Percentiles rank a stretch among this genome's conserved stretches.
Evolutionary conservation across 2,888 invertebrate genomes (phyloP).

Genomic region (Leptura quadrifasciata): DNA sequence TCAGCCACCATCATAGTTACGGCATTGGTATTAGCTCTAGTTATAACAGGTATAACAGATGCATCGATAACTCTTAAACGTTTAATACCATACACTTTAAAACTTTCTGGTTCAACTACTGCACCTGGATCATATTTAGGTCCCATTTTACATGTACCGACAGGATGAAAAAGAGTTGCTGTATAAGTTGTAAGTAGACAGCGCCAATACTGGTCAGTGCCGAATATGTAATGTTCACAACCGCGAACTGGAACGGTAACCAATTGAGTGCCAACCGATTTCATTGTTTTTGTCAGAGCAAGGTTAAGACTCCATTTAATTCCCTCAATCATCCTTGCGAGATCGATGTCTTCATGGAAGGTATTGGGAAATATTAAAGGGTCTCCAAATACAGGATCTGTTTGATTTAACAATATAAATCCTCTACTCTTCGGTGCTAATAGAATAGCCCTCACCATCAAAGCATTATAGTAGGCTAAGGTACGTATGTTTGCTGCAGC

Average conservation of each 20-base stretch:
- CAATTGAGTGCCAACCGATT: constrained; percentile 68
- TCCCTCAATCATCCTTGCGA: constrained; percentile 78
- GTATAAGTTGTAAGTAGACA: constrained; percentile 71
- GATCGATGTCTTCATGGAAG: constrained; percentile 78
- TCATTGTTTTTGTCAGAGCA: constrained; percentile 71
- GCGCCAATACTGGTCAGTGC: constrained; percentile 75
- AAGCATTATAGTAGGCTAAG: constrained; percentile 78
- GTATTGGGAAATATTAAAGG: constrained; percentile 84
- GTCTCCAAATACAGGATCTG: constrained; percentile 82
- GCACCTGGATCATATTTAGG: constrained; percentile 75
- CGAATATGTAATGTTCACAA: constrained; percentile 72
- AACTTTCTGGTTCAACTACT: constrained; percentile 78
- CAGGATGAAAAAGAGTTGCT: constrained; percentile 64
- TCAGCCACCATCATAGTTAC: constrained; percentile 73
- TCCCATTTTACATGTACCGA: constrained; percentile 52
- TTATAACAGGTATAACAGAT: constrained; percentile 86
- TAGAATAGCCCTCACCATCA: constrained; percentile 78
- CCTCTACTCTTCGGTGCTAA: constrained; percentile 80
- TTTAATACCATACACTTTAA: constrained; percentile 81
- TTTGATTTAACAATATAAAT: constrained; percentile 77
- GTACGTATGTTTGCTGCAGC: constrained; percentile 73
- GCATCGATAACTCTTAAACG: constrained; percentile 85
- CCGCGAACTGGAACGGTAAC: constrained; percentile 72
- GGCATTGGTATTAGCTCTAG: constrained; percentile 78
- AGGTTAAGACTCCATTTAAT: constrained; percentile 77